Conservation (phyloP, 2,888 invertebrate genomes). For the Tachina lurida region DNA sequence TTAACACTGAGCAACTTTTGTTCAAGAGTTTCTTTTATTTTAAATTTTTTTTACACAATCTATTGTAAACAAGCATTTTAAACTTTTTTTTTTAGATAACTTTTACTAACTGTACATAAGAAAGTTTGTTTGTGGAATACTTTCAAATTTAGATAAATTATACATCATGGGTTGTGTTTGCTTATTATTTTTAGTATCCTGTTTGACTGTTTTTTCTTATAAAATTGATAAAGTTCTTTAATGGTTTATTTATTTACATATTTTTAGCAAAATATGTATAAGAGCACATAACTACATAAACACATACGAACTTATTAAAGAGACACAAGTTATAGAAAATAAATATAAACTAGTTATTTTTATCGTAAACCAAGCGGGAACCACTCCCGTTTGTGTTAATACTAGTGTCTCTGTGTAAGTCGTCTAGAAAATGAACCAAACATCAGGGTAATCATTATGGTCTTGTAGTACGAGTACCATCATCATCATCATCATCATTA, state of each 20-base stretch:
- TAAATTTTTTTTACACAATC: too few species aligned
- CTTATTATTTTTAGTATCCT: neutral
- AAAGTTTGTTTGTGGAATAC: too few species aligned
- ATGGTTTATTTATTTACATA: neutral
- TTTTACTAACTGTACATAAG: too few species aligned
- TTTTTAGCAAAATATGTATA: neutral
- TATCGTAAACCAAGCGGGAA: neutral
- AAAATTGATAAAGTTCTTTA: neutral
- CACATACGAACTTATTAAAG: neutral
- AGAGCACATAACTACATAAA: too few species aligned
- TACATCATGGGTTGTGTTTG: neutral
- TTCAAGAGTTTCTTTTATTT: too few species aligned
- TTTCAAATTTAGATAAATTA: too few species aligned
- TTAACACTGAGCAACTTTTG: too few species aligned
- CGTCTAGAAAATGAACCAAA: conserved; percentile 4
- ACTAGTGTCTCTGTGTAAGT: neutral
- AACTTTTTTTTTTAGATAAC: too few species aligned
- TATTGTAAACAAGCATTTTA: too few species aligned
- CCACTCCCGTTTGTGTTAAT: conserved; percentile 58
- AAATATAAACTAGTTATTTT: neutral
- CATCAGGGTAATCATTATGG: neutral
- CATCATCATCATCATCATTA: conserved; percentile 6
- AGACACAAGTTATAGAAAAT: neutral
- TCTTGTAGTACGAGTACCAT: neutral
- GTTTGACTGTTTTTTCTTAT: neutral